phyloP scores from a whole-genome alignment of 2,888 invertebrate genomes.

The Ornithoptera alexandrae region DNA sequence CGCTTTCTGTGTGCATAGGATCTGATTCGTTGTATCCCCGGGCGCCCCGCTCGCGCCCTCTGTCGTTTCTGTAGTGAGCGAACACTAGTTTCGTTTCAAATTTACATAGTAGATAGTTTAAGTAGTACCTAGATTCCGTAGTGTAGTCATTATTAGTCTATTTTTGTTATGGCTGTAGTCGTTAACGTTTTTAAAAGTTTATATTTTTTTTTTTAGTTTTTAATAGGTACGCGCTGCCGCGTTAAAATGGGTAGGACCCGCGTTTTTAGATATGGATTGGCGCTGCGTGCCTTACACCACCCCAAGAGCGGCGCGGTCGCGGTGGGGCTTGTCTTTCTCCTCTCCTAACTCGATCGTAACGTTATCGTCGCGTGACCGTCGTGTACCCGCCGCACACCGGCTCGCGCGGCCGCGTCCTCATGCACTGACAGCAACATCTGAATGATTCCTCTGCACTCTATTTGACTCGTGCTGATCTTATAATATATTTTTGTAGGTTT shows the following conservation, averaged over 20 bases:
- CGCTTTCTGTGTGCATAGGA: constrained; percentile 11
- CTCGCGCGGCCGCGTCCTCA: constrained; percentile 33
- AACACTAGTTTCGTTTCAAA: constrained; percentile 74
- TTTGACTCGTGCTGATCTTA: constrained; percentile 75
- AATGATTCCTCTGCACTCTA: constrained; percentile 60
- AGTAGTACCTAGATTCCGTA: constrained; percentile 75
- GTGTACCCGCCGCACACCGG: constrained; percentile 30
- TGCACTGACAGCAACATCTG: constrained; percentile 38
- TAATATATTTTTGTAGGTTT: constrained; percentile 79
- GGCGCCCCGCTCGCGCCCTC: constrained; percentile 45
- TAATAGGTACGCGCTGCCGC: constrained; percentile 59
- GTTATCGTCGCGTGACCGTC: constrained; percentile 30
- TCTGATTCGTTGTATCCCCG: constrained; percentile 10
- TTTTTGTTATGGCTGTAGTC: constrained; percentile 80
- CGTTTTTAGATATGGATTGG: constrained; percentile 33
- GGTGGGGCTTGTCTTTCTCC: constrained; percentile 20
- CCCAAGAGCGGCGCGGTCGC: constrained; percentile 29
- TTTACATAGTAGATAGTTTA: constrained; percentile 74
- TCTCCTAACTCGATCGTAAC: constrained; percentile 4
- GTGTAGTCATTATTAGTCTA: constrained; percentile 76
- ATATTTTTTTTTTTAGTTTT: constrained; percentile 67
- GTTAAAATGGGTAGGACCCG: constrained; percentile 58
- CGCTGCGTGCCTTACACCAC: constrained; percentile 28
- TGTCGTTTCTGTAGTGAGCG: constrained; percentile 69
- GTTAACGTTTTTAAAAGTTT: constrained; percentile 78